A percentile compares a stretch with the other conserved stretches of the same genome.
Conservation (phyloP, 1,140 invertebrate species). For the Trichomalopsis sarcophagae region DNA sequence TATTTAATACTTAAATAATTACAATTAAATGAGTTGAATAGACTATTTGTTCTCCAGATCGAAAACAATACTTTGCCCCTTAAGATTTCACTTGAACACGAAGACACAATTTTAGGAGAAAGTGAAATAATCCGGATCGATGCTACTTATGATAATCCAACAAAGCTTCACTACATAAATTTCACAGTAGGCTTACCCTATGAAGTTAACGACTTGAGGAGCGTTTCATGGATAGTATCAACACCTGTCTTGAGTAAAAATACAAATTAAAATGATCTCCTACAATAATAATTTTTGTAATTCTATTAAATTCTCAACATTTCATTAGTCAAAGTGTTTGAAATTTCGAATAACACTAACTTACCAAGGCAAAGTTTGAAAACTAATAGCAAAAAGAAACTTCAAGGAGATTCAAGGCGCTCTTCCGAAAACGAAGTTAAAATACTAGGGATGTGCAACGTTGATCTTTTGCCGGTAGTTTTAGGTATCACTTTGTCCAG, state of each 20-base stretch:
- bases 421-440: neutral
- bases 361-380: neutral
- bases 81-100: conserved; percentile 54
- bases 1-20: conserved; percentile 3
- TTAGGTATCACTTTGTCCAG: conserved; percentile 54
- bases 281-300: neutral
- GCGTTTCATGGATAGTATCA: conserved; percentile 52
- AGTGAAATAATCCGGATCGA: conserved; percentile 50
- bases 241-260: conserved; percentile 58
- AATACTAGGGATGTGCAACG: conserved; percentile 58
- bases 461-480: conserved; percentile 60
- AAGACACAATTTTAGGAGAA: conserved; percentile 54
- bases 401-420: neutral
- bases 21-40: neutral
- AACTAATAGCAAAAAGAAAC: neutral
- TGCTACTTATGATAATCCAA: conserved; percentile 34
- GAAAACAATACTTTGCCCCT: conserved; percentile 40
- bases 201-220: conserved; percentile 2
- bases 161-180: conserved; percentile 45
- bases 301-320: neutral
- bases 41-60: conserved; percentile 42
- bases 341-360: neutral
- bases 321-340: conserved; percentile 39
- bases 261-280: neutral
- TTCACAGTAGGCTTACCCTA: conserved; percentile 47